Base-by-base conservation (phyloP, 2,113 vertebrate species). In the Opisthocomus hoazin region DNA sequence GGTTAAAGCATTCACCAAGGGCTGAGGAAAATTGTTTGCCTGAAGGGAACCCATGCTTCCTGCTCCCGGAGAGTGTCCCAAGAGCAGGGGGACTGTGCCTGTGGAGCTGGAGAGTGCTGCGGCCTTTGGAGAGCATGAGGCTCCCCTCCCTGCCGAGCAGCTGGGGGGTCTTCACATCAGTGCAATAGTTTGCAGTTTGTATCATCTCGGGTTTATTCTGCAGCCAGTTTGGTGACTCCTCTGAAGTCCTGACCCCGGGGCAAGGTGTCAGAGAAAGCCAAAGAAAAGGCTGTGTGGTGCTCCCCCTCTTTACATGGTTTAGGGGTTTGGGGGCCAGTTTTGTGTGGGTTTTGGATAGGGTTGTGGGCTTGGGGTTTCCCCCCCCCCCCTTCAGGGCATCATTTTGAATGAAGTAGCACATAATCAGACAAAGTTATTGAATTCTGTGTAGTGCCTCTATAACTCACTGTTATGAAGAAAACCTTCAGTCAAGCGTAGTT, bases 81-180 rank as follows among this genome's bases (percentile, higher is more conserved):
- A 1, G 20, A 21, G 5, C 0, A 1, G 12, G 12, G 14, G 43
- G n/a, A n/a, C 2, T 0, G 11, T 43, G 11, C 34, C 50, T 36
- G 6, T 30, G 74, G 36, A 84, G 15, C 21, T 39, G n/a, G n/a
- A 34, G 50, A 64, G 20, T 14, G 14, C 4, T 1, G 1, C 16
- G 19, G 37, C 48, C 43, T 78, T 70, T 74, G 82, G 3, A 58
- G 43, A 58, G 6, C 1, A 0, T 5, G 10, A 12, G 21, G 4
- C 34, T 74, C 27, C 36, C 10, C 10, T 87, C 5, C 8, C 13
- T 29, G 48, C 41, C 80, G 36, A 48, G 57, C 24, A 69, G 19
- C 30, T 18, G 18, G 4, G 61, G 26, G 61, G 34, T 83, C 77
- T 80, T 65, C 4, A 21, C 10, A 3, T 27, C 46, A 86, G 32